Percentiles rank a stretch among this genome's conserved stretches.
phyloP scores from a whole-genome alignment of 2,888 invertebrate species.

The Pecten maximus region DNA sequence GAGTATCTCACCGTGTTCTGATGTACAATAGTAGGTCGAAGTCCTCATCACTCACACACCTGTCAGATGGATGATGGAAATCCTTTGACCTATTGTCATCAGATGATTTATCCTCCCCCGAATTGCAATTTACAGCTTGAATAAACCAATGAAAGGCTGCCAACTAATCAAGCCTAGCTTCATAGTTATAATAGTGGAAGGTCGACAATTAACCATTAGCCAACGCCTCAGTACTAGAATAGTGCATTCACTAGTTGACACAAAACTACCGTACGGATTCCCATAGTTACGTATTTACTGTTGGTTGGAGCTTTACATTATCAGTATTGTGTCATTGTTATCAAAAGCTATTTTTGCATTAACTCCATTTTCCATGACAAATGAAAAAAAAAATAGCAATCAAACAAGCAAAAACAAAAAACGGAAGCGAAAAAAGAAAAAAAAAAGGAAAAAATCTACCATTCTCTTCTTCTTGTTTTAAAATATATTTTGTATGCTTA shows the following conservation, averaged over 20 bases:
- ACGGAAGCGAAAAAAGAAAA: too few species aligned
- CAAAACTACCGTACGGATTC: too few species aligned
- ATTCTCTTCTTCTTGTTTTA: too few species aligned
- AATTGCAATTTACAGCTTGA: not conserved
- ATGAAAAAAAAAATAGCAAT: too few species aligned
- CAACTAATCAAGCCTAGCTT: not conserved
- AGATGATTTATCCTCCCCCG: not conserved
- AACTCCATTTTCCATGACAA: too few species aligned
- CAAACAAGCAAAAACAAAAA: too few species aligned
- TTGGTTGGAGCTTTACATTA: not conserved
- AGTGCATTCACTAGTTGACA: not conserved
- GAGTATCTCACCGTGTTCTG: not conserved
- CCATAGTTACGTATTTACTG: not conserved
- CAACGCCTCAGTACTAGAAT: not conserved
- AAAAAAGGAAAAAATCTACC: too few species aligned
- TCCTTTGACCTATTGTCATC: not conserved
- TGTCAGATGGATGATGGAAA: not conserved
- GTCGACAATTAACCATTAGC: not conserved
- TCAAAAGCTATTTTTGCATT: too few species aligned
- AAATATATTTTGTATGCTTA: too few species aligned
- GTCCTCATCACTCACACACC: not conserved
- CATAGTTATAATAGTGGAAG: not conserved
- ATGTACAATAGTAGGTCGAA: not conserved
- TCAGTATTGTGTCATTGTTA: not conserved
- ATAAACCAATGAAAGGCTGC: not conserved